Conservation (phyloP, 2,113 vertebrate species). For the Zosterops hypoxanthus region DNA sequence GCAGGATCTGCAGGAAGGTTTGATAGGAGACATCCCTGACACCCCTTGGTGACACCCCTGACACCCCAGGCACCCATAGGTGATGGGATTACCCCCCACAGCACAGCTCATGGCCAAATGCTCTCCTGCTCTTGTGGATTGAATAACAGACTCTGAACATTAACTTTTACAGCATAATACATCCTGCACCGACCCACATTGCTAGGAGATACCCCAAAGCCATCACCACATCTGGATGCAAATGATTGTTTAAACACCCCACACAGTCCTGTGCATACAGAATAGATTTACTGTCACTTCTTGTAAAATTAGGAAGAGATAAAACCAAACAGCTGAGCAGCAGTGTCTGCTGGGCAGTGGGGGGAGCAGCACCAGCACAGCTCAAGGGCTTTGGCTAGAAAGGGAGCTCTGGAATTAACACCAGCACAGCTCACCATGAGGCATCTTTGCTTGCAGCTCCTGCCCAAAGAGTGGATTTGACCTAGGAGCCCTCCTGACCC, state of each 20-base stretch:
- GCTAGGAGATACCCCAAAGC: slow-evolving; percentile 38
- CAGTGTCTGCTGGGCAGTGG: not conserved
- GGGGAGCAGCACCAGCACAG: not conserved
- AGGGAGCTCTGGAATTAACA: not conserved
- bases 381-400: not conserved
- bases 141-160: not conserved
- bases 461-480: not conserved
- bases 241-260: slow-evolving; percentile 9
- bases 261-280: not conserved
- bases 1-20: not conserved
- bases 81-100: accelerated
- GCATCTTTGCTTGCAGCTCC: not conserved
- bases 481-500: not conserved
- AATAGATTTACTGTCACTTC: slow-evolving; percentile 44
- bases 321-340: slow-evolving; percentile 20
- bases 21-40: not conserved
- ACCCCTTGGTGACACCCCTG: not conserved
- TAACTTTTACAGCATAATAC: not conserved
- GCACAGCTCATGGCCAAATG: not conserved
- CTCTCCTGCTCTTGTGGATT: not conserved
- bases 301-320: slow-evolving; percentile 20
- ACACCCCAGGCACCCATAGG: not conserved
- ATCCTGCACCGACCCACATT: not conserved
- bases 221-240: not conserved
- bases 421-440: not conserved